A percentile compares a stretch with the other conserved stretches of the same genome.
Evolutionary conservation across 2,888 invertebrate species (phyloP).

Genomic region (Emmelina monodactyla): DNA sequence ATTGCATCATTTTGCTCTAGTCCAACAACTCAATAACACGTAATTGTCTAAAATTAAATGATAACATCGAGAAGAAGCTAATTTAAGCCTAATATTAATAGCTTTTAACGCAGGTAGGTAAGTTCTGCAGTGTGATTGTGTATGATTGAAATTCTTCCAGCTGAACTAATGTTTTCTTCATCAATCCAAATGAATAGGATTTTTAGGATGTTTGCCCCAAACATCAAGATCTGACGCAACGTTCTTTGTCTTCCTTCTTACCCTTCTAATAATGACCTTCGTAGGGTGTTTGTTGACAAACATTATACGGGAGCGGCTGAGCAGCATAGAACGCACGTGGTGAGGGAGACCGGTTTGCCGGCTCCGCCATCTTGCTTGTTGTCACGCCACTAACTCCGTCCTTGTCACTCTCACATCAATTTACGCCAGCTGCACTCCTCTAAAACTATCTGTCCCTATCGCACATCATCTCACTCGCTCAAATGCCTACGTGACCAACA

Average conservation of each 20-base stretch:
- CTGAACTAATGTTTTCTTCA: too few species aligned
- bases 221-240: slow-evolving; percentile 40
- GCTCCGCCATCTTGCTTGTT: slow-evolving; percentile 56
- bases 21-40: too few species aligned
- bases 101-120: too few species aligned
- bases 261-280: slow-evolving; percentile 54
- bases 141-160: too few species aligned
- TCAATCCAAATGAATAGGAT: too few species aligned
- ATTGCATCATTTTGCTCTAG: too few species aligned
- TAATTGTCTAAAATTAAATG: too few species aligned
- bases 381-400: slow-evolving; percentile 51
- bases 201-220: too few species aligned
- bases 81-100: too few species aligned
- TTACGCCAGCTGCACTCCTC: slow-evolving; percentile 19
- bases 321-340: slow-evolving; percentile 57
- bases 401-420: slow-evolving; percentile 26
- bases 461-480: slow-evolving; percentile 29
- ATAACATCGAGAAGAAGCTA: too few species aligned
- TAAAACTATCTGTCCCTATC: slow-evolving; percentile 21
- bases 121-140: too few species aligned
- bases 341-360: slow-evolving; percentile 39
- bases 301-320: slow-evolving; percentile 46
- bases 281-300: slow-evolving; percentile 62
- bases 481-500: slow-evolving; percentile 57
- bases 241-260: slow-evolving; percentile 39